Evolutionary conservation across 2,888 invertebrate species (phyloP).

Genomic region (Bugulina stolonifera): DNA sequence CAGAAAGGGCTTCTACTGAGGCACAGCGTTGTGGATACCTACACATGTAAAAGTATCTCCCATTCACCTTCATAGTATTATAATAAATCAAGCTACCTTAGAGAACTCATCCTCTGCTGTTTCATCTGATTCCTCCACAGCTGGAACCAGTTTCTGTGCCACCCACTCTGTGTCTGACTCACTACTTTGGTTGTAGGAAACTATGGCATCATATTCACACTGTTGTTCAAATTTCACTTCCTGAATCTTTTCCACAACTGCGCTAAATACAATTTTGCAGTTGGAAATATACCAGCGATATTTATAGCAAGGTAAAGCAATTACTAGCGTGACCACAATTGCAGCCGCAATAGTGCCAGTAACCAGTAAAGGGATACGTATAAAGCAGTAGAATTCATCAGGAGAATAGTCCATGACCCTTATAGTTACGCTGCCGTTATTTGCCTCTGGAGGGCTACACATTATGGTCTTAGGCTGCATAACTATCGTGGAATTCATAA

Average conservation of each 20-base stretch:
- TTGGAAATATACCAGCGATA: conserved; percentile 5
- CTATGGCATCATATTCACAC: neutral
- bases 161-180: neutral
- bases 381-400: neutral
- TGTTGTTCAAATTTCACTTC: neutral
- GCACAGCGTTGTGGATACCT: no score
- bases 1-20: no score
- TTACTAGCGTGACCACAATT: neutral
- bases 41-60: no score
- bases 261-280: neutral
- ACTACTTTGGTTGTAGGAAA: neutral
- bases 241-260: neutral
- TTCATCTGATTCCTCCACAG: neutral
- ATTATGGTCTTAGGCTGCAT: neutral
- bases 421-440: neutral
- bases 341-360: neutral
- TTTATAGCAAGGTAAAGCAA: neutral
- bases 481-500: neutral
- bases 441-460: neutral
- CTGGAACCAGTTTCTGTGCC: neutral
- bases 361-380: neutral
- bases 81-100: no score
- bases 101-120: neutral
- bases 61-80: no score
- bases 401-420: neutral